phyloP scores from a whole-genome alignment of 1,140 invertebrate genomes.

The Drosophila lacertosa region DNA sequence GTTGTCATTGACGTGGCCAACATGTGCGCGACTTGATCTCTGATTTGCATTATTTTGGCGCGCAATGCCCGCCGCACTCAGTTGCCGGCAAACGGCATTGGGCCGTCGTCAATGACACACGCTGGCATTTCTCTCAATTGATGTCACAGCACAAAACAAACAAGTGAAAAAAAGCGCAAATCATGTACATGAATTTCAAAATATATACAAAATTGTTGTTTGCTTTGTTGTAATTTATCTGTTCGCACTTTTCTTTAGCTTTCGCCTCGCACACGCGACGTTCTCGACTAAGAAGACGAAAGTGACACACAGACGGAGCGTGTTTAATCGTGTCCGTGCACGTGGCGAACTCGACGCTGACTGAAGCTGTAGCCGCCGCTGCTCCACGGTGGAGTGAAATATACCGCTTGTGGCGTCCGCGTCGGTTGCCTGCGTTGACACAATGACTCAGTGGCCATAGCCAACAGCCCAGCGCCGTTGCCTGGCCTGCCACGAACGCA shows the following conservation, averaged over 20 bases:
- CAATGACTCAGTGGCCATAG: conserved; percentile 40
- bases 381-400: conserved; percentile 38
- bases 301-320: conserved; percentile 2
- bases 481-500: conserved; percentile 23
- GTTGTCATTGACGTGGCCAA: conserved; percentile 20
- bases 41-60: conserved; percentile 37
- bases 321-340: conserved; percentile 58
- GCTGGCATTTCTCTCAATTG: conserved; percentile 13
- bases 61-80: conserved; percentile 25
- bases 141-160: conserved; percentile 1
- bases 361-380: conserved; percentile 41
- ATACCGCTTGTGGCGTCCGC: conserved; percentile 51
- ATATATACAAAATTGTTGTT: neutral
- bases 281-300: neutral
- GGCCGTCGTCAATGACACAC: conserved; percentile 3
- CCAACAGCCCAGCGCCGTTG: conserved; percentile 23
- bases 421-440: conserved; percentile 69
- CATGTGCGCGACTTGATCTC: conserved; percentile 32
- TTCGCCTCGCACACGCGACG: conserved; percentile 20
- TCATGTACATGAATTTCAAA: neutral
- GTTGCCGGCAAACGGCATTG: conserved; percentile 32
- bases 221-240: neutral
- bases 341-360: conserved; percentile 74
- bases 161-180: conserved; percentile 11
- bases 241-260: conserved; percentile 24